Base-by-base conservation (phyloP, 2,113 vertebrate genomes). In the Ivindomyrus marchei region DNA sequence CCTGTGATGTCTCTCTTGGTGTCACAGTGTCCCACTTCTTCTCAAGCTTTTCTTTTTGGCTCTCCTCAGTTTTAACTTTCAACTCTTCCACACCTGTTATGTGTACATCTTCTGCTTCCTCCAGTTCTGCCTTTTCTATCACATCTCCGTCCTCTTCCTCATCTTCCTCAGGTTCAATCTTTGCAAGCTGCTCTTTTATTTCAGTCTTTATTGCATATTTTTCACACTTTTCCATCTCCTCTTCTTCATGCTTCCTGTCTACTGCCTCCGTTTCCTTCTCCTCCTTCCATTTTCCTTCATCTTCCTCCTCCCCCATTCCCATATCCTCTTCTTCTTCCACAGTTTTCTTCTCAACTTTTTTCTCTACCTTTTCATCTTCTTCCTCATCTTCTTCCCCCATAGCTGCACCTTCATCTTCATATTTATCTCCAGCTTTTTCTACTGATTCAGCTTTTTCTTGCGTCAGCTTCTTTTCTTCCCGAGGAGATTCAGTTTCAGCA, bases 71-170 rank as follows among this genome's bases (percentile, higher is more conserved):
- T 77, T 94, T 94, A 89, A 93, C 93, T 89, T 95, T 95, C 3
- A 94, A 56, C 87, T 95, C 93, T 47, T 95, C 94, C 0, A 94
- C 94, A 53, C 90, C 91, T 50, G 90, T 58, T 39, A 56, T 86
- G 24, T 90, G 87, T 15, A 91, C 88, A 91, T 97, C 97, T 93
- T 98, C 97, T 86, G 96, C 96, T 93, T 97, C 97, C 93, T 98
- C 98, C 77, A 98, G 90, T 90, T 99, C 98, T 17, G 97, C 98
- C 91, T 98, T 99, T 94, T 99, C 98, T 90, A 99, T 96, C 36
- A 98, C 97, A 88, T 98, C 95, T 91, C 92, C 94, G 80, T 92
- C 94, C 70, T 96, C 95, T 24, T 90, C 95, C 1, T 96, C 97
- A 47, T 95, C 96, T 85, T 97, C 97, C 87, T 98, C 97, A 89